phyloP scores from a whole-genome alignment of 2,797 vertebrate genomes.

The Momotus momota region DNA sequence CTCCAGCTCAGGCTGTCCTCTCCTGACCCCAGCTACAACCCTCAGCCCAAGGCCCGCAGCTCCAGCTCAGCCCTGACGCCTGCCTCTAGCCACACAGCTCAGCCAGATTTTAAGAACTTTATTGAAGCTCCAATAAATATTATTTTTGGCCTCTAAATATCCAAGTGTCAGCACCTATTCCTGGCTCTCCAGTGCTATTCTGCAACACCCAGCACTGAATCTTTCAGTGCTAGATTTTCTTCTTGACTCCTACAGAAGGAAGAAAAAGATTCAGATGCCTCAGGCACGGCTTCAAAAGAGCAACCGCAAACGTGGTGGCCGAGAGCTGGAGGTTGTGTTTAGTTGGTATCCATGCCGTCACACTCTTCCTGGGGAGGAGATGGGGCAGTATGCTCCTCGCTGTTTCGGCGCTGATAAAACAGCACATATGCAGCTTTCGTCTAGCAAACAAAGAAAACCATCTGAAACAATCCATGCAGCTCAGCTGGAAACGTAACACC shows the following conservation, averaged over 20 bases:
- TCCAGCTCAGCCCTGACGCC: not conserved
- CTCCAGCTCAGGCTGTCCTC: not conserved
- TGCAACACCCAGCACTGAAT: slow-evolving; percentile 14
- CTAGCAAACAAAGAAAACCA: slow-evolving; percentile 75
- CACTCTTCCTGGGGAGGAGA: slow-evolving; percentile 68
- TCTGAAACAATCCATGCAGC: not conserved
- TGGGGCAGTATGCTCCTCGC: slow-evolving; percentile 22
- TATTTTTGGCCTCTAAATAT: slow-evolving; percentile 70
- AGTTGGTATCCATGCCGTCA: slow-evolving; percentile 82
- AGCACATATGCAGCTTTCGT: slow-evolving; percentile 96
- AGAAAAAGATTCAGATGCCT: slow-evolving; percentile 44
- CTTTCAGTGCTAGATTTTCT: slow-evolving; percentile 24
- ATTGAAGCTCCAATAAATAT: slow-evolving; percentile 73
- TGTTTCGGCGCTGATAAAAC: slow-evolving; percentile 87
- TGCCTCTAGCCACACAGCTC: slow-evolving; percentile 59
- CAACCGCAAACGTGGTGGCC: not conserved
- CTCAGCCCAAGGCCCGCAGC: not conserved
- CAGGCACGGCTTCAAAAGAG: slow-evolving; percentile 44
- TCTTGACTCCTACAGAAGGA: slow-evolving; percentile 53
- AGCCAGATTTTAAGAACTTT: slow-evolving; percentile 69
- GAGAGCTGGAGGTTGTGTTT: not conserved
- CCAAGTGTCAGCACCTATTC: slow-evolving; percentile 55
- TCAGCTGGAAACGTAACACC: rapidly evolving
- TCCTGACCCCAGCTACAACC: not conserved
- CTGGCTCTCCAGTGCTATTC: slow-evolving; percentile 55